Evolutionary conservation across 2,113 vertebrate species (phyloP), one percentile per base, ranked within the genome.

Genomic region (Physeter macrocephalus): DNA sequence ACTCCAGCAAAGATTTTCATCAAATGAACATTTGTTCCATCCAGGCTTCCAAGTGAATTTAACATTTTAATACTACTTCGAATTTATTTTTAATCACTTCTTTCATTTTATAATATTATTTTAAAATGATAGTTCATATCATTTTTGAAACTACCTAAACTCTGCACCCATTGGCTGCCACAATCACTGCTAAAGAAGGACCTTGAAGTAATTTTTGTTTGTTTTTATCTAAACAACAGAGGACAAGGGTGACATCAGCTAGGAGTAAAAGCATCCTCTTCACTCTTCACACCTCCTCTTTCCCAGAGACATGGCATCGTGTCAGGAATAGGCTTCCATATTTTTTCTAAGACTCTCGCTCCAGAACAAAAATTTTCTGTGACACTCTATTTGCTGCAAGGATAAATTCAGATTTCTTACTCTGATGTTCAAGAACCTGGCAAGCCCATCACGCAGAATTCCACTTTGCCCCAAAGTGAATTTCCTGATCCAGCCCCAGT

Each of bases 401-500:
- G 21, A 59, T 23, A 90, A 54, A 29, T 69, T 69, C 9, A 17
- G 5, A 69, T 67, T 66, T 34, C 34, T 90, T 10, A 52, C 8
- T n/a, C 6, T 71, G 36, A 64, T 12, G 64, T 25, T 67, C 23
- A 29, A 49, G 36, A 80, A 8, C 36, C 36, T 2, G 18, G 46
- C 5, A 67, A 83, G 3, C 14, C 25, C 11, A 75, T 54, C 75
- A 57, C 0, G 0, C 4, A 15, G 20, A 34, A 8, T 17, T 82
- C 49, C 5, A 23, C 23, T 91, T 62, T 92, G n/a, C 46, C 5
- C 36, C 15, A 46, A 5, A 27, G 8, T n/a, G 20, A 41, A 39
- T 34, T 36, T 61, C 64, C 8, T 49, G 5, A 72, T 74, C 11
- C 4, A n/a, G 13, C 0, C 11, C 1, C 23, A 3, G 1, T 21